phyloP scores from a whole-genome alignment of 2,113 vertebrate species.

The Panthera leo region DNA sequence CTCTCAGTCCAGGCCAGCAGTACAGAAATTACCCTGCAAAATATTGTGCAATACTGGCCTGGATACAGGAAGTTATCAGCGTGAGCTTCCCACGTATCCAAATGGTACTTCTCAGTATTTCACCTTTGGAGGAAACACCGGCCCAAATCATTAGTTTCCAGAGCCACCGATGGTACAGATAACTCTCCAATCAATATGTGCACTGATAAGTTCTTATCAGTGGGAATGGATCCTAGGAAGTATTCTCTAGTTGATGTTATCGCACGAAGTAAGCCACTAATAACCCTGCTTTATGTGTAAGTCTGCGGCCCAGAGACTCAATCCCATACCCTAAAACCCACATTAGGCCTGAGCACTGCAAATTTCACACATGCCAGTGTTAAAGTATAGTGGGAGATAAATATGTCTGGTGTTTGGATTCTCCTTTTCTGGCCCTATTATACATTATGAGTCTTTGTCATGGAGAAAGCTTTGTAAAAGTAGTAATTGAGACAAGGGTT shows the following conservation, averaged over 20 bases:
- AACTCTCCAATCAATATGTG: conserved; percentile 85
- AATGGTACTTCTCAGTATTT: neutral
- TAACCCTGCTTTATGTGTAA: conserved; percentile 68
- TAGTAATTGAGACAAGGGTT: neutral
- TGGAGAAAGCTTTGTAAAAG: neutral
- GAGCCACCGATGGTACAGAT: conserved; percentile 81
- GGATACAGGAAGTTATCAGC: conserved; percentile 22
- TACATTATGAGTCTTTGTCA: neutral
- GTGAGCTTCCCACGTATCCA: neutral
- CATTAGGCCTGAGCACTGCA: neutral
- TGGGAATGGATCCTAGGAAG: conserved; percentile 76
- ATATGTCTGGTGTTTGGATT: neutral
- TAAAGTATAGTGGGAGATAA: neutral
- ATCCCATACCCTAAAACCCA: neutral
- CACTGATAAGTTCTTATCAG: conserved; percentile 84
- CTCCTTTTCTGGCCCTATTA: neutral
- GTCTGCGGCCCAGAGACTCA: conserved; percentile 61
- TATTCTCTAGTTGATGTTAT: conserved; percentile 78
- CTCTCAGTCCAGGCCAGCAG: neutral
- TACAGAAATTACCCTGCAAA: conserved; percentile 5
- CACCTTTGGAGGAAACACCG: conserved; percentile 67
- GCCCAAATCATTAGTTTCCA: conserved; percentile 80
- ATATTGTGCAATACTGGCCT: neutral
- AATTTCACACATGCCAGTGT: neutral
- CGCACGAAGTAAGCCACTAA: conserved; percentile 54